phyloP scores from a whole-genome alignment of 2,888 invertebrate genomes.

The Cybosia mesomella region DNA sequence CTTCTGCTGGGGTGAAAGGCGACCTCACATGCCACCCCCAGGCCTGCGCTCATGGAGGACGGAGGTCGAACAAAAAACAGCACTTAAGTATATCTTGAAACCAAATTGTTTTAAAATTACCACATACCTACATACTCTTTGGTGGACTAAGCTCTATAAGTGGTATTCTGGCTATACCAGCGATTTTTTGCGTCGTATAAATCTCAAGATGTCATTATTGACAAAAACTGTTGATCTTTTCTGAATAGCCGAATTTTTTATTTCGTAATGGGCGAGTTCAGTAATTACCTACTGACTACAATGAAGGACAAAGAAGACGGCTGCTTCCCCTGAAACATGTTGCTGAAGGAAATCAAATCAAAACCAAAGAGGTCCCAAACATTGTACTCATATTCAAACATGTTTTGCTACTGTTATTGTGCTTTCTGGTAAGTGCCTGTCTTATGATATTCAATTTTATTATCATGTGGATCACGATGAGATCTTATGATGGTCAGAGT shows the following conservation, averaged over 20 bases:
- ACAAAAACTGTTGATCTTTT: constrained; percentile 34
- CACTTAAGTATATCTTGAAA: not conserved
- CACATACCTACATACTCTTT: constrained; percentile 30
- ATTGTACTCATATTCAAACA: not conserved
- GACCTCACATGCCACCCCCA: too few species aligned
- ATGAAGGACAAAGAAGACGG: not conserved
- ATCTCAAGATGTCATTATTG: constrained; percentile 25
- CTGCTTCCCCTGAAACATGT: not conserved
- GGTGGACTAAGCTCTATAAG: constrained; percentile 24
- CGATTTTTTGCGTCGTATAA: constrained; percentile 31
- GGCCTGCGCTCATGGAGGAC: too few species aligned
- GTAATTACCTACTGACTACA: not conserved
- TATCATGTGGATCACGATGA: too few species aligned
- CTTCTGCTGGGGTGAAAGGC: too few species aligned
- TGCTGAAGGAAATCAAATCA: not conserved
- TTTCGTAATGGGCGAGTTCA: not conserved
- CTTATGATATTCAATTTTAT: too few species aligned
- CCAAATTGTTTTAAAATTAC: constrained; percentile 44
- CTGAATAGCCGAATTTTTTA: constrained; percentile 8
- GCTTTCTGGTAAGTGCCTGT: too few species aligned
- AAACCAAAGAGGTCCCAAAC: not conserved
- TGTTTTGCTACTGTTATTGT: too few species aligned
- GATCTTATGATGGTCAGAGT: too few species aligned
- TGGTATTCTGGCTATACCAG: constrained; percentile 16
- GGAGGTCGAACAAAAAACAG: too few species aligned